A percentile compares a stretch with the other conserved stretches of the same genome.
Conservation (phyloP, 2,113 vertebrate species). For the Anseranas semipalmata region DNA sequence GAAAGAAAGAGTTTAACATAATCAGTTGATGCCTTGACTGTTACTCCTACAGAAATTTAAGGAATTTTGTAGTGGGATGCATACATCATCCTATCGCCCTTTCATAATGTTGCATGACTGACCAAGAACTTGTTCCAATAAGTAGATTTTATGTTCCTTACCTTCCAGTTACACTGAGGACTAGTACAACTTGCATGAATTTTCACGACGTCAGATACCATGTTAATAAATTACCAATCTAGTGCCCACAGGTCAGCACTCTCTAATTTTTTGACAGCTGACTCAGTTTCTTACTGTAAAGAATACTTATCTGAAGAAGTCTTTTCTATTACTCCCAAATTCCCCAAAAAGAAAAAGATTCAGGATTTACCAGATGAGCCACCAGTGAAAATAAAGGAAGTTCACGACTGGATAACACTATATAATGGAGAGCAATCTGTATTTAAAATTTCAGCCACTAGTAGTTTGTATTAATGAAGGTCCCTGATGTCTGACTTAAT, state of each 20-base stretch:
- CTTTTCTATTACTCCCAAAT: background rate
- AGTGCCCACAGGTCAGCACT: background rate
- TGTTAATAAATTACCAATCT: constrained; percentile 22
- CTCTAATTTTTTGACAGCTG: background rate
- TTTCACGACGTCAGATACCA: background rate
- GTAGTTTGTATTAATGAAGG: background rate
- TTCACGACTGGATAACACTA: background rate
- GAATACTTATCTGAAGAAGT: background rate
- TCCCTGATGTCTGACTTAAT: background rate
- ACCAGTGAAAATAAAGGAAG: background rate
- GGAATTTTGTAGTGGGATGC: constrained; percentile 49
- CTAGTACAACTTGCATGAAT: background rate
- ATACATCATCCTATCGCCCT: background rate
- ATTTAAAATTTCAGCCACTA: background rate
- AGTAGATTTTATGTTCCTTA: background rate
- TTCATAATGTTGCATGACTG: background rate
- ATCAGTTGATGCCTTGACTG: background rate
- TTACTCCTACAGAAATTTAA: constrained; percentile 29
- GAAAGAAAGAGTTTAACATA: constrained; percentile 9
- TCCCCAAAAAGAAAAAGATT: background rate
- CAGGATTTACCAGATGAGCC: background rate
- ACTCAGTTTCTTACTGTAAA: background rate
- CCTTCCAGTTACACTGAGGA: background rate
- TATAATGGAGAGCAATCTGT: background rate
- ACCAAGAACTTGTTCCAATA: background rate